Evolutionary conservation across 2,113 vertebrate species (phyloP).

Genomic region (Calcarius ornatus): DNA sequence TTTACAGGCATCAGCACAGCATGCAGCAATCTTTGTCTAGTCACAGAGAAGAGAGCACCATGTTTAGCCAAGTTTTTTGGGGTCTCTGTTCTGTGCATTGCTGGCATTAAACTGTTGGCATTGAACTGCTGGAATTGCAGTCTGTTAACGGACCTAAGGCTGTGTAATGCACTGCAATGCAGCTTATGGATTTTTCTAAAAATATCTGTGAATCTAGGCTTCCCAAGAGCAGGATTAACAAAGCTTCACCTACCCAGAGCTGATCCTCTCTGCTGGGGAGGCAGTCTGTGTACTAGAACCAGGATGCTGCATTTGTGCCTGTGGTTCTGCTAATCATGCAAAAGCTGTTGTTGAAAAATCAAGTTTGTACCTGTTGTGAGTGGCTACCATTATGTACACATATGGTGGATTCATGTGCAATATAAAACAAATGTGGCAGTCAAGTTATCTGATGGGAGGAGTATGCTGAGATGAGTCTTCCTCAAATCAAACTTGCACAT

Average conservation of each 20-base stretch:
- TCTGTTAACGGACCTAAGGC: not conserved
- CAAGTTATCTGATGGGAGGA: not conserved
- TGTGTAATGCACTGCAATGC: not conserved
- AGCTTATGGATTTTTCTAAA: constrained; percentile 8
- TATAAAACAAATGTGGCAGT: not conserved
- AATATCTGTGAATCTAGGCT: not conserved
- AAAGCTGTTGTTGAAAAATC: not conserved
- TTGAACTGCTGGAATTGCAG: not conserved
- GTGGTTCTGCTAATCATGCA: not conserved
- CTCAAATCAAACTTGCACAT: not conserved
- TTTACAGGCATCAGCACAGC: not conserved
- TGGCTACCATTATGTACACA: not conserved
- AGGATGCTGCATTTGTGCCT: not conserved
- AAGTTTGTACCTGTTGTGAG: not conserved
- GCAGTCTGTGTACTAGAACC: not conserved
- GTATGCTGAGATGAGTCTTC: not conserved
- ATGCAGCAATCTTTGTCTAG: not conserved
- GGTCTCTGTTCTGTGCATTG: not conserved
- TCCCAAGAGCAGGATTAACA: not conserved
- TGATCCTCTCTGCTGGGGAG: not conserved
- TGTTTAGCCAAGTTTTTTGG: not conserved
- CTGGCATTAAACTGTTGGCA: not conserved
- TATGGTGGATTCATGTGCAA: not conserved
- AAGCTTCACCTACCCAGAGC: not conserved
- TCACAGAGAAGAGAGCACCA: not conserved